phyloP scores from a whole-genome alignment of 2,797 vertebrate genomes.

The Phyllotis vaccarum region DNA sequence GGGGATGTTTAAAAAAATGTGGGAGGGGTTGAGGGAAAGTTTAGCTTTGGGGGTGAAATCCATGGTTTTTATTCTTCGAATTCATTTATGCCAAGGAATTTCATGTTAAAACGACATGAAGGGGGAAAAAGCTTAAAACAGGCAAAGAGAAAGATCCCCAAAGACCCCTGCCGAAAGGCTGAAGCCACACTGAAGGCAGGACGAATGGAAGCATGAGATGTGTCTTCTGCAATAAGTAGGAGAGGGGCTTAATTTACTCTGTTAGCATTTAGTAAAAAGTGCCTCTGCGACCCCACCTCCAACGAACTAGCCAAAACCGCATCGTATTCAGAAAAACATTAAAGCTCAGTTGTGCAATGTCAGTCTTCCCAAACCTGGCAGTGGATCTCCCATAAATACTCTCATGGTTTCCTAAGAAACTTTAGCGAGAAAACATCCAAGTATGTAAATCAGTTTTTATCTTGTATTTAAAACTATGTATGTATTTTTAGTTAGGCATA shows the following conservation, averaged over 20 bases:
- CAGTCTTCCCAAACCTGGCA: conserved; percentile 68
- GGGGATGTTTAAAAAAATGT: conserved; percentile 45
- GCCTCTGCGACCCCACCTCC: background rate
- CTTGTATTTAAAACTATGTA: background rate
- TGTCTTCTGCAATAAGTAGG: background rate
- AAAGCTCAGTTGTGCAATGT: conserved; percentile 63
- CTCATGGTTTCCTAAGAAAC: conserved; percentile 73
- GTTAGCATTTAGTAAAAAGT: conserved; percentile 54
- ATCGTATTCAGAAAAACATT: conserved; percentile 61
- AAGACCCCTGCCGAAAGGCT: conserved; percentile 37
- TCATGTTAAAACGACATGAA: conserved; percentile 60
- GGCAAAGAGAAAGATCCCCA: conserved; percentile 1
- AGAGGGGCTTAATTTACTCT: background rate
- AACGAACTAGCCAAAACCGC: background rate
- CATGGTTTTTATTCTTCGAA: conserved; percentile 66
- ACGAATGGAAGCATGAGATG: background rate
- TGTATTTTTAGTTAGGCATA: background rate
- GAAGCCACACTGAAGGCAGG: background rate
- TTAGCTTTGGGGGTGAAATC: conserved; percentile 66
- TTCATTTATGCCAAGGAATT: conserved; percentile 63
- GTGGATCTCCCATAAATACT: conserved; percentile 65
- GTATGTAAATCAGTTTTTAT: conserved; percentile 27
- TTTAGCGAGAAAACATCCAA: conserved; percentile 64
- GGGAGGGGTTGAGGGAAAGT: conserved; percentile 54
- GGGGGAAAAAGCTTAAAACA: conserved; percentile 47